Base-by-base conservation (phyloP, 2,888 invertebrate species). In the Antheraea yamamai region DNA sequence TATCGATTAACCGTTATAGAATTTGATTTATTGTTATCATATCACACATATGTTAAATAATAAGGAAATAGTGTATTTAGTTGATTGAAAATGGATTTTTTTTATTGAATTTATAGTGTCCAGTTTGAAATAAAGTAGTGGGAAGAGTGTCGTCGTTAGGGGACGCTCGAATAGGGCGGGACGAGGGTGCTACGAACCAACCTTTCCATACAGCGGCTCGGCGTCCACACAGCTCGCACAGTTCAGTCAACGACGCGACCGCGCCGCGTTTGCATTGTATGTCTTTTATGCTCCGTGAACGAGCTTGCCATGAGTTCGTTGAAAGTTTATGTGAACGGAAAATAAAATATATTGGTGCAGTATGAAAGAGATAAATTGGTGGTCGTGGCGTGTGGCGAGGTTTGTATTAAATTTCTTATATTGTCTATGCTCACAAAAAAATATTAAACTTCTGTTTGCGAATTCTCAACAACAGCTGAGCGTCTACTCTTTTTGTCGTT, bases 251-350 rank as follows among this genome's bases (percentile, higher is more conserved):
- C 80, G 82, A 78, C 80, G 85, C 81, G 84, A 80, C 77, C 80
- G 79, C 77, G 79, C 77, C 79, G 84, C 81, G 82, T 73, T 75
- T 75, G 72, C 26, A 74, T 74, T 79, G 78, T 85, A 85, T 78
- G 64, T 74, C 78, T 75, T 76, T 75, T 73, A 64, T 80, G 58
- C 74, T 72, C 68, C 77, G 75, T 75, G 78, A 79, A 81, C 83
- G 82, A 81, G 85, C 84, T 83, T 87, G 88, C 86, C 79, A 91
- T 90, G 90, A 83, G 83, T 86, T 84, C 91, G 89, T 81, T 83
- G 81, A 90, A 91, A 91, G 85, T 91, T 91, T 91, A 84, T 86
- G 80, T 81, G 82, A 78, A 83, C 80, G 76, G 79, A 81, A 79
- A 85, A 82, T 84, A 83, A 86, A 84, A 80, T 81, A 80, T 82